Evolutionary conservation across 2,888 invertebrate species (phyloP).

Genomic region (Xanthia icteritia): DNA sequence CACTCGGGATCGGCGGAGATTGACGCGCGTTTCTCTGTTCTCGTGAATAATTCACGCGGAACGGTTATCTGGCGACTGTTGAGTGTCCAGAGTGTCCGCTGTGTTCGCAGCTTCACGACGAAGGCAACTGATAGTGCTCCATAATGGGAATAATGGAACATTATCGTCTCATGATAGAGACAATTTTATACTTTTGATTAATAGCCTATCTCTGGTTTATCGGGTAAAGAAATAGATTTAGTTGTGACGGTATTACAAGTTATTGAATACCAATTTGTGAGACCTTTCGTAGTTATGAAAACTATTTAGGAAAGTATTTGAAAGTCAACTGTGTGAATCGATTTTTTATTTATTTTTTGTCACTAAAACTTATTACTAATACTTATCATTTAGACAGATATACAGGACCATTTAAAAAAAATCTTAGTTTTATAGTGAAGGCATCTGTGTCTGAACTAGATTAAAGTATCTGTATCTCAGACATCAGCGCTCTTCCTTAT

Average conservation of each 20-base stretch:
- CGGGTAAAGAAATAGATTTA: conserved; percentile 48
- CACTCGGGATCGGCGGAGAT: conserved; percentile 65
- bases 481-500: too few relatives aligned
- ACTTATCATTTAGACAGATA: too few relatives aligned
- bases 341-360: too few relatives aligned
- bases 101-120: conserved; percentile 44
- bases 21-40: conserved; percentile 65
- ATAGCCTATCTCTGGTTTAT: conserved; percentile 55
- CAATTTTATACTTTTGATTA: conserved; percentile 62
- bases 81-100: conserved; percentile 58
- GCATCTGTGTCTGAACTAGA: too few relatives aligned
- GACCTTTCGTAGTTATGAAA: conserved; percentile 42
- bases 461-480: too few relatives aligned
- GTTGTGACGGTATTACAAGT: conserved; percentile 45
- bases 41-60: conserved; percentile 73
- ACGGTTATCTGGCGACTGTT: conserved; percentile 64
- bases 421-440: too few relatives aligned
- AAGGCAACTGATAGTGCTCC: conserved; percentile 47
- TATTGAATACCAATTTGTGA: conserved; percentile 53
- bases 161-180: conserved; percentile 61
- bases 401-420: too few relatives aligned
- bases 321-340: conserved; percentile 2
- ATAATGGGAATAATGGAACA: conserved; percentile 65
- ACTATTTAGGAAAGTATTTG: conserved; percentile 32
- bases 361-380: too few relatives aligned